Evolutionary conservation across 2,888 invertebrate genomes (phyloP), one percentile per base, ranked within the genome.

Genomic region (Punctoribates punctum): DNA sequence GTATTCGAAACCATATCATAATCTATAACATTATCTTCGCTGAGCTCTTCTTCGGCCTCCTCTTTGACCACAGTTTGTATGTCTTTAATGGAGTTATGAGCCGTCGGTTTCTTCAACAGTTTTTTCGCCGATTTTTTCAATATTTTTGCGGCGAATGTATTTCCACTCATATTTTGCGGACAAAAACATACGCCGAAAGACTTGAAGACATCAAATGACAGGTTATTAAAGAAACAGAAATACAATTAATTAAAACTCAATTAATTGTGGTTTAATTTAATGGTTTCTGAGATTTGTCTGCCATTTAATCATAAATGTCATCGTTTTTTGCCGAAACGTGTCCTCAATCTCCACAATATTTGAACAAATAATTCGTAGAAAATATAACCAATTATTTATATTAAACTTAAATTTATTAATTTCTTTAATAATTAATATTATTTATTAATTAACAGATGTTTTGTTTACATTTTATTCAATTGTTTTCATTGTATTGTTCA

Each of bases 391-490:
- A 9, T 42, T 9, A 42, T 42, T 42, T 5, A 42, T 42, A 42
- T 42, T 9, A 42, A 42, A 11, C 42, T 42, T 42, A 42, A 42
- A 42, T 5, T 42, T 42, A 42, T 42, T 42, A 13, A 42, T 42
- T 42, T 42, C 6, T 8, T 5, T 42, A 42, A 42, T 42, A 42
- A 42, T 42, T 42, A 42, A 42, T 57, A 57, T 3, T 25, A 25
- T 11, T 23, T 5, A 29, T 60, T 27, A 60, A 60, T 60, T 27
- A 60, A 60, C 60, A 60, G 60, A 60, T 60, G 60, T 60, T 60
- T 60, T 60, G 60, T 60, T 60, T 27, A 27, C 60, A 60, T 57
- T 57, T 57, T 20, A 25, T 57, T 57, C 13, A 20, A 25, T 57
- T 57, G 42, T 57, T 25, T 20, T 57, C 13, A 20, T 57, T 57